A percentile compares a stretch with the other conserved stretches of the same genome.
Evolutionary conservation across 2,888 invertebrate genomes (phyloP).

Genomic region (Cyclophora albipunctata): DNA sequence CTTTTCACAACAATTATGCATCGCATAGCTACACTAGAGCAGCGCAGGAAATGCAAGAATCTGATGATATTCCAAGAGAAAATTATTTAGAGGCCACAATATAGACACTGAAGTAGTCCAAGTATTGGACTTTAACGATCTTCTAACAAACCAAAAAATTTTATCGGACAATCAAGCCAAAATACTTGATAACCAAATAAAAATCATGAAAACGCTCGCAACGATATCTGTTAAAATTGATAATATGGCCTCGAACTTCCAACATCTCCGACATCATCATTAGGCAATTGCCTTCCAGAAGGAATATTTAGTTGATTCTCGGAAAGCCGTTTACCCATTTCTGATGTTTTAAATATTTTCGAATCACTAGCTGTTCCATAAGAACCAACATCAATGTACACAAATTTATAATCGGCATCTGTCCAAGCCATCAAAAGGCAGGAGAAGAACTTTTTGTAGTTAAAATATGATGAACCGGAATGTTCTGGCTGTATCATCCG

Average conservation of each 20-base stretch:
- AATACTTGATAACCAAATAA: constrained; percentile 4
- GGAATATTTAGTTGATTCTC: no score
- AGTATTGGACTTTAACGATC: background rate
- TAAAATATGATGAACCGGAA: no score
- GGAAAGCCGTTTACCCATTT: no score
- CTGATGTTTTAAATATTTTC: no score
- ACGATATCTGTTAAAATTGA: constrained; percentile 3
- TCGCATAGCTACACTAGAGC: background rate
- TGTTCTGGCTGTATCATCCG: no score
- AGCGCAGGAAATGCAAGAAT: background rate
- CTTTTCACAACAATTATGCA: background rate
- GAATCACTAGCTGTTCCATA: no score
- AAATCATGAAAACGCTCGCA: constrained; percentile 2
- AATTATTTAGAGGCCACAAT: background rate
- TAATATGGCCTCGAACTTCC: constrained; percentile 2
- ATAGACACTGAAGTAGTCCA: constrained; percentile 1
- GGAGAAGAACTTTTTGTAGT: no score
- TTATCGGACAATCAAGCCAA: background rate
- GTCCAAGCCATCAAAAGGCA: no score
- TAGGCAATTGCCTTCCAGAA: no score
- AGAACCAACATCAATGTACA: no score
- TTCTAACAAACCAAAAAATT: background rate
- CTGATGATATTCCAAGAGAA: background rate
- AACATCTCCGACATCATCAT: no score
- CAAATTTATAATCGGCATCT: no score